phyloP scores from a whole-genome alignment of 2,113 vertebrate genomes.

The Ophthalmolycus amberensis region DNA sequence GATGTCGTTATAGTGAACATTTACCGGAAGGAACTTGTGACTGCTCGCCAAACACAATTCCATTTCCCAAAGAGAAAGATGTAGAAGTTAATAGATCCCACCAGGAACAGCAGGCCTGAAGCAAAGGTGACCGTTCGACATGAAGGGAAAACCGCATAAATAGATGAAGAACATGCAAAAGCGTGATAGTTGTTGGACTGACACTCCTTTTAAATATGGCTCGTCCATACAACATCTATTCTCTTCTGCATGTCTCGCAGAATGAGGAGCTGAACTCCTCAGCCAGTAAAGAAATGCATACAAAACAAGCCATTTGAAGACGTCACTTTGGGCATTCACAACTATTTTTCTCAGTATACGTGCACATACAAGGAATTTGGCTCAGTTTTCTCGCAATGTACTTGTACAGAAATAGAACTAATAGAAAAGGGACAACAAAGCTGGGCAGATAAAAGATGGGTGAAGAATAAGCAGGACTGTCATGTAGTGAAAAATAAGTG shows the following conservation, averaged over 20 bases:
- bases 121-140: background rate
- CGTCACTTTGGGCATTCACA: background rate
- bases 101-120: background rate
- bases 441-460: too few relatives aligned
- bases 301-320: background rate
- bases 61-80: slow-evolving; percentile 33
- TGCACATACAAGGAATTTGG: too few relatives aligned
- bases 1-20: background rate
- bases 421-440: too few relatives aligned
- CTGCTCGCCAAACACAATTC: background rate
- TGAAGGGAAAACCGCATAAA: background rate
- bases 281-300: background rate
- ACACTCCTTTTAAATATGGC: background rate
- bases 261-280: background rate
- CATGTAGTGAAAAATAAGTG: too few relatives aligned
- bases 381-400: too few relatives aligned
- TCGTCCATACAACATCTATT: background rate
- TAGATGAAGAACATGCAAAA: slow-evolving; percentile 2
- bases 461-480: too few relatives aligned
- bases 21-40: background rate
- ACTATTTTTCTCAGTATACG: background rate
- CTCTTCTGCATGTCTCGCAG: background rate
- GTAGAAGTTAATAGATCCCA: slow-evolving; percentile 25
- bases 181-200: background rate
- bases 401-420: too few relatives aligned